Percentiles rank a stretch among this genome's conserved stretches.
phyloP scores from a whole-genome alignment of 2,888 invertebrate genomes.

The Cheilosia scutellata region DNA sequence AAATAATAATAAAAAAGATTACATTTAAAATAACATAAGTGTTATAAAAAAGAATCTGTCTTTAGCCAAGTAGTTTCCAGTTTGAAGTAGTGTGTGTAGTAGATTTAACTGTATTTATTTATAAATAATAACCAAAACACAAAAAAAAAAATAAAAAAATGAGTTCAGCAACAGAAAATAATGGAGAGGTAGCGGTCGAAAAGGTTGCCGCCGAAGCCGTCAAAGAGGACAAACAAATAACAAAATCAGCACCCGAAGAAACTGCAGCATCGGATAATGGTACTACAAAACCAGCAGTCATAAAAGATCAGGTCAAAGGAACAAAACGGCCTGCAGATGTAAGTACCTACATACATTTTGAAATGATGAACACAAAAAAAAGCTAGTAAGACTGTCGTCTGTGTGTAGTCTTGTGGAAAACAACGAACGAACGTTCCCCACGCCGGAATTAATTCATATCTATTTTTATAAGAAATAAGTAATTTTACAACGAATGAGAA shows the following conservation, averaged over 20 bases:
- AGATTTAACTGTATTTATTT: constrained; percentile 43
- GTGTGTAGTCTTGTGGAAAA: constrained; percentile 54
- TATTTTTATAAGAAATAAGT: constrained; percentile 67
- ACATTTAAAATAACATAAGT: constrained; percentile 79
- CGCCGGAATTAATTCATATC: constrained; percentile 69
- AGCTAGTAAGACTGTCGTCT: constrained; percentile 20
- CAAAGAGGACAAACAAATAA: constrained; percentile 84
- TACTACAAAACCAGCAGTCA: constrained; percentile 86
- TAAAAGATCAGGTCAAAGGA: constrained; percentile 90
- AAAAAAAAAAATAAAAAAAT: constrained; percentile 84
- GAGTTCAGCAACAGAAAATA: constrained; percentile 91
- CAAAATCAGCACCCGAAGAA: constrained; percentile 80
- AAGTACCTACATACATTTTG: constrained; percentile 84
- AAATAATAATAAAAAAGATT: constrained; percentile 77
- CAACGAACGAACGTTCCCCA: constrained; percentile 46
- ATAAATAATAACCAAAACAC: constrained; percentile 71
- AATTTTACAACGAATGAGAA: constrained; percentile 70
- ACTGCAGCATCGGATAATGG: constrained; percentile 82
- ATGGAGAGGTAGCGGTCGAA: constrained; percentile 90
- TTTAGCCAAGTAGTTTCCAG: constrained; percentile 63
- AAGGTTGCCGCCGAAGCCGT: constrained; percentile 86
- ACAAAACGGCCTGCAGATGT: constrained; percentile 93
- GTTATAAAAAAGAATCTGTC: constrained; percentile 70
- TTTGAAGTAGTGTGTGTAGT: constrained; percentile 65
- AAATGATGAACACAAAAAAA: constrained; percentile 24